Evolutionary conservation across 2,113 vertebrate species (phyloP).

Genomic region (Hemichromis elongatus): DNA sequence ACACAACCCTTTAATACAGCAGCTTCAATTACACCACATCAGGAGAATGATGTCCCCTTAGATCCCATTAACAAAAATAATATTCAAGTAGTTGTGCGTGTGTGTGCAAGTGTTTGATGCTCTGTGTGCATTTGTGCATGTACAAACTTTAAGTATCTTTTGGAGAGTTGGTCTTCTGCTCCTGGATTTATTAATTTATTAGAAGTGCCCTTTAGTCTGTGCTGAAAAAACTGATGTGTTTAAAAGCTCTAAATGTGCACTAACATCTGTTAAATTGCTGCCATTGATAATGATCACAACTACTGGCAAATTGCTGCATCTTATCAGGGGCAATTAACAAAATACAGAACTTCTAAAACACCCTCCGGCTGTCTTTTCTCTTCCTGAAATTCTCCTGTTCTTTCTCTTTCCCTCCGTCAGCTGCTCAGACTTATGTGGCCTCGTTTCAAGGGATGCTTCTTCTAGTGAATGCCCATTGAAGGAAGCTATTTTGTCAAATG

Average conservation of each 20-base stretch:
- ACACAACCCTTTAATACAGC: conserved; percentile 73
- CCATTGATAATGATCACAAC: conserved; percentile 72
- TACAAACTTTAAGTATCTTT: neutral
- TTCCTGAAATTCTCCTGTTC: conserved; percentile 24
- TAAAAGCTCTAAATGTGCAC: conserved; percentile 35
- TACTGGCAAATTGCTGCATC: conserved; percentile 67
- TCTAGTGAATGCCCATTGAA: conserved; percentile 69
- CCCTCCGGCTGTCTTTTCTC: conserved; percentile 55
- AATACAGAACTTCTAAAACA: conserved; percentile 71
- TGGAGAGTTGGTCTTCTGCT: neutral
- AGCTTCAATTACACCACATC: conserved; percentile 74
- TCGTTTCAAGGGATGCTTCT: conserved; percentile 59
- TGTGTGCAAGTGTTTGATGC: neutral
- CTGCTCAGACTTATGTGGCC: conserved; percentile 53
- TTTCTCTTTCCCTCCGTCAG: conserved; percentile 13
- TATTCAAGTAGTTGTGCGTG: conserved; percentile 9
- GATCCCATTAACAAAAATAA: conserved; percentile 68
- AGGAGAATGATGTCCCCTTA: conserved; percentile 62
- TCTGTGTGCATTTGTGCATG: neutral
- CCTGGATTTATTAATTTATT: neutral
- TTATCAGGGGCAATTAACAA: conserved; percentile 72
- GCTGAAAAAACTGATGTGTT: conserved; percentile 34
- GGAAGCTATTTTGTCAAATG: conserved; percentile 78
- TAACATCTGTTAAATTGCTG: conserved; percentile 70
- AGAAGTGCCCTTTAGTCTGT: conserved; percentile 18